These are phyloP conservation scores for Calliphora vomitoria DNA, from an alignment of 2,888 invertebrate species.

Conservation along the genomic window DNA sequence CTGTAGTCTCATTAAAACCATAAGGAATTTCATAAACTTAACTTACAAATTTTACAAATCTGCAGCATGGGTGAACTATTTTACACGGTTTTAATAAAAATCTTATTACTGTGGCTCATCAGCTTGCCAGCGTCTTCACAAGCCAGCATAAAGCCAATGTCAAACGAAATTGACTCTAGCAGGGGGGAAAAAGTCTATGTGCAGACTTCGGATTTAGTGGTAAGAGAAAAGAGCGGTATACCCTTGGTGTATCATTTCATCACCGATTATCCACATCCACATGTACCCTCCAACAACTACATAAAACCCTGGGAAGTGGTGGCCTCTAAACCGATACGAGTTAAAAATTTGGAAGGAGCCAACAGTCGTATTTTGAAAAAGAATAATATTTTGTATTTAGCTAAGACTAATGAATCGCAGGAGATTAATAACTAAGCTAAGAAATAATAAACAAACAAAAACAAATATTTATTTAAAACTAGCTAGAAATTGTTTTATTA, in stretches of 20 bases:
- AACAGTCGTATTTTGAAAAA: slow-evolving; percentile 76
- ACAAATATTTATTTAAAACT: slow-evolving; percentile 47
- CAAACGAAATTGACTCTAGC: background rate
- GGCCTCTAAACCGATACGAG: slow-evolving; percentile 72
- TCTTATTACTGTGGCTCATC: slow-evolving; percentile 53
- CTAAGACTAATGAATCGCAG: slow-evolving; percentile 46
- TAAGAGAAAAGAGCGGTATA: slow-evolving; percentile 58
- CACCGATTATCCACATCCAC: slow-evolving; percentile 79
- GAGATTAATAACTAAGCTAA: background rate
- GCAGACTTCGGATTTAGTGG: slow-evolving; percentile 69
- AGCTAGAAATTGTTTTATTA: slow-evolving; percentile 55
- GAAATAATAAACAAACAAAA: slow-evolving; percentile 50
- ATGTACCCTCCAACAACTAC: slow-evolving; percentile 79
- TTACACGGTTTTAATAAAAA: slow-evolving; percentile 31
- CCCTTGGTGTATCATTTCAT: slow-evolving; percentile 77
- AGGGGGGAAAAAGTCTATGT: slow-evolving; percentile 55
- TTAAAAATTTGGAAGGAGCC: slow-evolving; percentile 59
- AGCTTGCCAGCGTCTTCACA: background rate
- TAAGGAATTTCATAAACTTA: background rate
- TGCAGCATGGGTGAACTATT: slow-evolving; percentile 47
- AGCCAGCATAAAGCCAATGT: background rate
- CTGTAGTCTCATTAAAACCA: background rate
- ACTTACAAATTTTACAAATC: background rate
- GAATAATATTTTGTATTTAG: slow-evolving; percentile 79
- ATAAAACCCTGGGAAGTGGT: slow-evolving; percentile 81